phyloP scores from a whole-genome alignment of 2,888 invertebrate species.

The Scrobipalpa costella region DNA sequence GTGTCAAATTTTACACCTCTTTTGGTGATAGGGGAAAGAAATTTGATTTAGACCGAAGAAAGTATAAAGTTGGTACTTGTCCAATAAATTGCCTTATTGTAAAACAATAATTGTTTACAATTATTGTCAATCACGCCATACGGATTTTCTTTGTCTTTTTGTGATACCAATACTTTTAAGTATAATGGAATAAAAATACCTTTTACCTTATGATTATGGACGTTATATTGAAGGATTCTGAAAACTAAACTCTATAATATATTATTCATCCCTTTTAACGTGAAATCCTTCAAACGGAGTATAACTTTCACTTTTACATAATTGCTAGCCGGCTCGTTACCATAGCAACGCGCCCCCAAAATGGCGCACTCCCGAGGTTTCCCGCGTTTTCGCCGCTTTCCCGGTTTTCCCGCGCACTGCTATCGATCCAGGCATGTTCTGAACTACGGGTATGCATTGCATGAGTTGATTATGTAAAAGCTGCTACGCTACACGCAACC shows the following conservation, averaged over 20 bases:
- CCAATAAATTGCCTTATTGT: no score
- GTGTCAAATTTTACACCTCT: slow-evolving; percentile 25
- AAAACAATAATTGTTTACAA: no score
- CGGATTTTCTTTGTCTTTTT: no score
- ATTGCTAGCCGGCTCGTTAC: slow-evolving; percentile 36
- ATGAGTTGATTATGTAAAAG: slow-evolving; percentile 9
- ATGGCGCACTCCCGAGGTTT: slow-evolving; percentile 51
- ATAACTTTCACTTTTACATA: no score
- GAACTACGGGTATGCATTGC: slow-evolving; percentile 12
- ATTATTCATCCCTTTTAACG: no score
- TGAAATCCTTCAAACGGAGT: no score
- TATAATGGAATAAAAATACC: no score
- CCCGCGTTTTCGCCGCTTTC: slow-evolving; percentile 61
- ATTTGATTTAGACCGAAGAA: not conserved
- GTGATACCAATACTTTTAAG: no score
- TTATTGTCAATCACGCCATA: no score
- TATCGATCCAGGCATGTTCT: slow-evolving; percentile 51
- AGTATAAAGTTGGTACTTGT: not conserved
- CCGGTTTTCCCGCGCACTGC: slow-evolving; percentile 35
- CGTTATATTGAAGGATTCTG: no score
- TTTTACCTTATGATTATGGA: no score
- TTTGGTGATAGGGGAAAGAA: not conserved
- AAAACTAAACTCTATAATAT: no score
- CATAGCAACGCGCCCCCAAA: slow-evolving; percentile 50
- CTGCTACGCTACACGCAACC: slow-evolving; percentile 3